Conservation (phyloP, 2,113 vertebrate genomes). For the Callospermophilus lateralis region DNA sequence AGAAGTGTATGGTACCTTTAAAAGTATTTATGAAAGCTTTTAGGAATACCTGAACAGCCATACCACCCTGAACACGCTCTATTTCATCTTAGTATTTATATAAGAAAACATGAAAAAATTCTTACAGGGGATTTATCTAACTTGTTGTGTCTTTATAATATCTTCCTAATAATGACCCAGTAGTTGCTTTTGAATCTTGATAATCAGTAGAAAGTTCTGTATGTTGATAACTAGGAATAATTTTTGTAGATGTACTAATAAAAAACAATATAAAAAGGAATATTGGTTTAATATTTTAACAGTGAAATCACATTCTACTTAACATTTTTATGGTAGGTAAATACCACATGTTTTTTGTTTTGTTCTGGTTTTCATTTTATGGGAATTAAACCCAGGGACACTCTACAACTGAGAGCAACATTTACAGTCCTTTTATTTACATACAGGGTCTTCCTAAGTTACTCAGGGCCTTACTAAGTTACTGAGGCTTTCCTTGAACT, state of each 20-base stretch:
- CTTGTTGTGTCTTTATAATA: neutral
- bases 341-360: neutral
- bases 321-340: neutral
- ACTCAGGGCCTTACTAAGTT: no score
- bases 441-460: no score
- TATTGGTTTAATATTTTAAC: neutral
- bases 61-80: no score
- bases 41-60: neutral
- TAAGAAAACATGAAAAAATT: neutral
- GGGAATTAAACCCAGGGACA: no score
- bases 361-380: no score
- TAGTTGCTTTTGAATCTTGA: no score
- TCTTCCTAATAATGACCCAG: neutral
- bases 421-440: no score
- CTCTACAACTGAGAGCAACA: no score
- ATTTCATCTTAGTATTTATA: neutral
- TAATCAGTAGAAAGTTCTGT: neutral
- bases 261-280: neutral
- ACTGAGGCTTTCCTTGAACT: no score
- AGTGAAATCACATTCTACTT: neutral
- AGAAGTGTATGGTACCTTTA: neutral
- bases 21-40: neutral
- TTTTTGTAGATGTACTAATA: neutral
- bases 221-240: neutral
- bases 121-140: neutral